phyloP scores from a whole-genome alignment of 2,888 invertebrate genomes.

The Ophion slaviceki region DNA sequence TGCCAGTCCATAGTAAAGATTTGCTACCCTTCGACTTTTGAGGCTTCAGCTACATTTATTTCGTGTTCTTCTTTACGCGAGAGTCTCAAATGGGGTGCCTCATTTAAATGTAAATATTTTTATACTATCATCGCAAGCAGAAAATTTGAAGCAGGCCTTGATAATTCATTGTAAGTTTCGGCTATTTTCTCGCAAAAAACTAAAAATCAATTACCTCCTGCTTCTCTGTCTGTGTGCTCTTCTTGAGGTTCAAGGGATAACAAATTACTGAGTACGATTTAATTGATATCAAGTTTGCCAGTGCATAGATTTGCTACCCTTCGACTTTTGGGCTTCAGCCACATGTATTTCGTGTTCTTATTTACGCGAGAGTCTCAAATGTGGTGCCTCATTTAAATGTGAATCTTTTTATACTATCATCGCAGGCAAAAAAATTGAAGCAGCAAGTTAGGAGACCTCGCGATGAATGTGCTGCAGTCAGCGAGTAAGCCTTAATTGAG shows the following conservation, averaged over 20 bases:
- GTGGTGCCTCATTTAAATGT: slow-evolving; percentile 18
- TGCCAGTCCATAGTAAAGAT: background rate
- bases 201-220: background rate
- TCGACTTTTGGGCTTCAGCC: slow-evolving; percentile 23
- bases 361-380: background rate
- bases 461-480: slow-evolving; percentile 43
- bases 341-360: slow-evolving; percentile 6
- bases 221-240: slow-evolving; percentile 10
- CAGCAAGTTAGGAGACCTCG: slow-evolving; percentile 13
- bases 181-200: background rate
- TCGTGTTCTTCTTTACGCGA: too few species aligned
- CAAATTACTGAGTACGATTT: slow-evolving; percentile 19
- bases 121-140: too few species aligned
- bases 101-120: too few species aligned
- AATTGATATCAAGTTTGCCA: slow-evolving; percentile 12
- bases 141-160: too few species aligned
- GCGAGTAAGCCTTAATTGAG: slow-evolving; percentile 34
- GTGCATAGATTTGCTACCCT: slow-evolving; percentile 16
- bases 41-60: too few species aligned
- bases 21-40: too few species aligned
- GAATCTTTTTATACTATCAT: slow-evolving; percentile 8
- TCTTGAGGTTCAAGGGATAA: slow-evolving; percentile 6
- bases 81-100: too few species aligned
- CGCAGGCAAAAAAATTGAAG: slow-evolving; percentile 17
- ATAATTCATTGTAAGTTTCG: background rate